Evolutionary conservation across 2,113 vertebrate genomes (phyloP).

Genomic region (Aplodontia rufa): DNA sequence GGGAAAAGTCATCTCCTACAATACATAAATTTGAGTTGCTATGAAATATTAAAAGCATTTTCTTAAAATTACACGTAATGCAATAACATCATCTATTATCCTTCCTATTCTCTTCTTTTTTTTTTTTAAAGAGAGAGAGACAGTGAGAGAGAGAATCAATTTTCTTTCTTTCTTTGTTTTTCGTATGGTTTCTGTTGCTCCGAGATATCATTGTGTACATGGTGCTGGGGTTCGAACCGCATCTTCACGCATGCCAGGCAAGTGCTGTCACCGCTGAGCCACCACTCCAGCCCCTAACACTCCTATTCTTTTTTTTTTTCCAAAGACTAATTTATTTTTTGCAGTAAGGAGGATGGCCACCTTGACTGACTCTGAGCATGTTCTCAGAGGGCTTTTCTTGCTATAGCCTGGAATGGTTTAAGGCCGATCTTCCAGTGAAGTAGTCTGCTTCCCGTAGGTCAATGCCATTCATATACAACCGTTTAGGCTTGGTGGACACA

Average conservation of each 20-base stretch:
- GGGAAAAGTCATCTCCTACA: not conserved
- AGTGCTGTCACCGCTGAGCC: too few species aligned
- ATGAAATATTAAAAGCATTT: not conserved
- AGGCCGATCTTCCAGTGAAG: not conserved
- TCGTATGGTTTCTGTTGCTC: too few species aligned
- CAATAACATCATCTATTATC: not conserved
- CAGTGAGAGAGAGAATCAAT: too few species aligned
- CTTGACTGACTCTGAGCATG: not conserved
- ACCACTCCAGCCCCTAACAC: too few species aligned
- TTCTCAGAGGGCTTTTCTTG: not conserved
- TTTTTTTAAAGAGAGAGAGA: too few species aligned
- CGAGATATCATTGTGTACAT: too few species aligned
- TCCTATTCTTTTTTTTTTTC: not conserved
- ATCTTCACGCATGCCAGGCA: too few species aligned
- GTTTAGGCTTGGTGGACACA: not conserved
- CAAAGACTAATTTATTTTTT: not conserved
- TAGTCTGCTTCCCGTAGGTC: not conserved
- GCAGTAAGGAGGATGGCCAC: fast-evolving
- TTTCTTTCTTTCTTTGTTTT: too few species aligned
- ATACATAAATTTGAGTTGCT: not conserved
- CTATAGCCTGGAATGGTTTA: not conserved
- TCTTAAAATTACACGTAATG: not conserved
- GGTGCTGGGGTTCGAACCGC: too few species aligned
- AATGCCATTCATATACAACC: not conserved
- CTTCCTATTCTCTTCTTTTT: too few species aligned